phyloP scores from a whole-genome alignment of 2,797 vertebrate species.

The Chaenodraco wilsoni region DNA sequence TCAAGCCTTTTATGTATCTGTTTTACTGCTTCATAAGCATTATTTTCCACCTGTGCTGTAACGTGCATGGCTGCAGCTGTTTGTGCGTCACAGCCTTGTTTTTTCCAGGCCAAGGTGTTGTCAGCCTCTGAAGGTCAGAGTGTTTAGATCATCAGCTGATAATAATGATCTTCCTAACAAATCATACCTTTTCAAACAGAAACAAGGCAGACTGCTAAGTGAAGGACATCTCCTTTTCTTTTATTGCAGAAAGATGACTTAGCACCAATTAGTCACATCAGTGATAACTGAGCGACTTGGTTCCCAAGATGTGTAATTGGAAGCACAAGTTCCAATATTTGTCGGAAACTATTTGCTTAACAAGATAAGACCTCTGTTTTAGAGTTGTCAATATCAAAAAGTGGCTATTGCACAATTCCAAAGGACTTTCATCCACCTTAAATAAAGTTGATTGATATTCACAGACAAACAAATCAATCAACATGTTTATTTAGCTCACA shows the following conservation, averaged over 20 bases:
- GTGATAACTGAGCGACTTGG: not conserved
- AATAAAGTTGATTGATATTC: not conserved
- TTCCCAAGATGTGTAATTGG: not conserved
- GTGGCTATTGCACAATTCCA: not conserved
- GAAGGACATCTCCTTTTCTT: constrained; percentile 24
- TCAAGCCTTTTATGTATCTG: not conserved
- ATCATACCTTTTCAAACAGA: constrained; percentile 44
- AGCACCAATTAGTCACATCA: not conserved
- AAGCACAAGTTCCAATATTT: not conserved
- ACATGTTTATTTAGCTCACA: not conserved
- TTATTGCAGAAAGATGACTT: constrained; percentile 8
- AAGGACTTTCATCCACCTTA: not conserved
- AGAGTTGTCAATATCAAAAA: not conserved
- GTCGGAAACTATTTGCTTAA: constrained; percentile 2
- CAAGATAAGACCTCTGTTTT: not conserved
- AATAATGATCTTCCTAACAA: constrained; percentile 38
- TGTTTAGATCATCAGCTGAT: constrained; percentile 47
- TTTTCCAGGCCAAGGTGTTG: constrained; percentile 60
- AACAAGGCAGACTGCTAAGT: constrained; percentile 19
- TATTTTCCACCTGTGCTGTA: constrained; percentile 51
- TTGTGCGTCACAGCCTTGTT: constrained; percentile 44
- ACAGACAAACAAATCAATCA: not conserved
- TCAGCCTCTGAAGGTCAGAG: constrained; percentile 41
- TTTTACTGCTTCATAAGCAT: constrained; percentile 51
- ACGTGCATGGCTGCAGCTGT: constrained; percentile 40